Percentiles rank a stretch among this genome's conserved stretches.
Evolutionary conservation across 1,140 invertebrate species (phyloP).

Genomic region (Papilio dardanus): DNA sequence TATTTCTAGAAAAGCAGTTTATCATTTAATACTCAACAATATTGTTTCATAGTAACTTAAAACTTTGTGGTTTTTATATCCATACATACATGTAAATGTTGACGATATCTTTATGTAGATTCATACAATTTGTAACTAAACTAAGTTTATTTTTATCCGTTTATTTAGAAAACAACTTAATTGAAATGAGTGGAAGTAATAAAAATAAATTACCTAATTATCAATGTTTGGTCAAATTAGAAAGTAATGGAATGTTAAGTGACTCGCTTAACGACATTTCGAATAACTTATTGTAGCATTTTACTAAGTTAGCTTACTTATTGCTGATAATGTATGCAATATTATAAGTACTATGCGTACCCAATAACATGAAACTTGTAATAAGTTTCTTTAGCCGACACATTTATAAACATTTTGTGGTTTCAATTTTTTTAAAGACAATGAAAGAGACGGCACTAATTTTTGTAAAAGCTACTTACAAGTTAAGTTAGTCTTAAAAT

Average conservation of each 20-base stretch:
- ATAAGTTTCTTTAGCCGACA: too few species aligned
- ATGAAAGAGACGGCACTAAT: neutral
- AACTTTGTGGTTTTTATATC: too few species aligned
- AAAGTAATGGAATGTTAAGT: constrained; percentile 18
- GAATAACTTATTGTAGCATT: neutral
- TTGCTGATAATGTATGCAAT: neutral
- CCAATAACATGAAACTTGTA: neutral
- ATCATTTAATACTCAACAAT: too few species aligned
- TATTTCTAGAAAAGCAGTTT: too few species aligned
- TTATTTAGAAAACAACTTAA: neutral
- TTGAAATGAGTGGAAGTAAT: constrained; percentile 5
- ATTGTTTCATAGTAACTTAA: too few species aligned
- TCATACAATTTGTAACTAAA: neutral
- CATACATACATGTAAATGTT: too few species aligned
- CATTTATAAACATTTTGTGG: neutral
- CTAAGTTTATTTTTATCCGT: neutral
- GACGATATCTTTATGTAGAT: neutral
- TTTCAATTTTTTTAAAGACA: neutral
- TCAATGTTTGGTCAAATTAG: constrained; percentile 3
- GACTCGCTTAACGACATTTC: neutral
- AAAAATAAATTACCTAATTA: constrained; percentile 16
- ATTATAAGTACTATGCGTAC: neutral
- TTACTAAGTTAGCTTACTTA: neutral
- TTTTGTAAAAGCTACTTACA: too few species aligned
- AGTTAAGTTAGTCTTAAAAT: neutral